phyloP scores from a whole-genome alignment of 2,797 vertebrate species.

The Scarus forsteni region DNA sequence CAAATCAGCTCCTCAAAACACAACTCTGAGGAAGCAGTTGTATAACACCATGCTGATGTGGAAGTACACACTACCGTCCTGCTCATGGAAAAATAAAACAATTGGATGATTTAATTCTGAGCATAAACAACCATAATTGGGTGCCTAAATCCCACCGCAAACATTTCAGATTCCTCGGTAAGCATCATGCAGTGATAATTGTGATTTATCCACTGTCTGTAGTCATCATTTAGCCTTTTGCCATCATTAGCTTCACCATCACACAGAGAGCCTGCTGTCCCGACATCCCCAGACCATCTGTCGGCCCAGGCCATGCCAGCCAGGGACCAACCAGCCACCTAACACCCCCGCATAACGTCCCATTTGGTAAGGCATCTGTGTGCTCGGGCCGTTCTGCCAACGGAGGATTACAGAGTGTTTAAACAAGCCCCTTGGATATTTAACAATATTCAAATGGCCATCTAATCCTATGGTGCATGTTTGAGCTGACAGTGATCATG shows the following conservation, averaged over 20 bases:
- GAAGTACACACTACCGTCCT: not conserved
- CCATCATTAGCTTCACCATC: constrained; percentile 67
- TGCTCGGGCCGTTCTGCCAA: constrained; percentile 58
- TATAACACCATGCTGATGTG: constrained; percentile 13
- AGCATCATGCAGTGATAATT: constrained; percentile 51
- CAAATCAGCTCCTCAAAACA: constrained; percentile 1
- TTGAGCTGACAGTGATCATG: constrained; percentile 39
- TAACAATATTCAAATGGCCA: constrained; percentile 53
- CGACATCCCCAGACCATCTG: constrained; percentile 74
- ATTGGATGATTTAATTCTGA: constrained; percentile 23
- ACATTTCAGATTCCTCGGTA: constrained; percentile 45
- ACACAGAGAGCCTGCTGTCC: constrained; percentile 69
- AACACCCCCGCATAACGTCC: constrained; percentile 50
- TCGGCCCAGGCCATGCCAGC: constrained; percentile 50
- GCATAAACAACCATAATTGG: constrained; percentile 51
- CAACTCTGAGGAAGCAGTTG: constrained; percentile 12
- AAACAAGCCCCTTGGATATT: constrained; percentile 61
- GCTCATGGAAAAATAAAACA: not conserved
- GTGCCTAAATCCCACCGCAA: constrained; percentile 43
- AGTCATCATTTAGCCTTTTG: constrained; percentile 71
- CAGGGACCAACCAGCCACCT: constrained; percentile 51
- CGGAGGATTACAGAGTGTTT: constrained; percentile 63
- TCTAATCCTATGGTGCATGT: constrained; percentile 32
- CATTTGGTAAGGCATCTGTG: constrained; percentile 72
- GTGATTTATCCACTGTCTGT: constrained; percentile 56